Percentiles rank a stretch among this genome's conserved stretches.
Conservation (phyloP, 2,113 vertebrate genomes). For the Cryptomyrus ogoouensis region DNA sequence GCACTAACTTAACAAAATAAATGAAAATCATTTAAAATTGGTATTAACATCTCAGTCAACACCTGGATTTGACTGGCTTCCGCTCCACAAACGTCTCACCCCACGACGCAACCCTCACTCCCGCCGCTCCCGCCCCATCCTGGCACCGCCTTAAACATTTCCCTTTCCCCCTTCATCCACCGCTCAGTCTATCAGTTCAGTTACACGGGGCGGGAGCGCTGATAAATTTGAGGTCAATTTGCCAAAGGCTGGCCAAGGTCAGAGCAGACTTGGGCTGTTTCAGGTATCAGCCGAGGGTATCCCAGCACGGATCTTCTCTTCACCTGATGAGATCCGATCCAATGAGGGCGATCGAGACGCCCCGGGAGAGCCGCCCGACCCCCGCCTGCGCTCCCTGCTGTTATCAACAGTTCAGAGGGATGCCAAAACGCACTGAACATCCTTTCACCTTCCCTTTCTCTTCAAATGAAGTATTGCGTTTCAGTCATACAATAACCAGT, state of each 20-base stretch:
- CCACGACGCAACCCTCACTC: constrained; percentile 37
- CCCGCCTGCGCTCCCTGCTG: constrained; percentile 46
- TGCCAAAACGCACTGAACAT: constrained; percentile 41
- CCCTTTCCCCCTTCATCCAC: background rate
- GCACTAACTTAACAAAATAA: background rate
- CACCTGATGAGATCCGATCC: constrained; percentile 59
- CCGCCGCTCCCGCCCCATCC: constrained; percentile 36
- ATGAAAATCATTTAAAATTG: background rate
- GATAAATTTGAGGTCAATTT: constrained; percentile 54
- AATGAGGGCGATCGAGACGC: constrained; percentile 42
- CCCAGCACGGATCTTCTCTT: constrained; percentile 43
- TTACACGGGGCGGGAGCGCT: background rate
- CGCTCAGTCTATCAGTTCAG: background rate
- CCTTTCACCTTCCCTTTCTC: constrained; percentile 33
- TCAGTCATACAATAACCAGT: constrained; percentile 43
- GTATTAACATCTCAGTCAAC: background rate
- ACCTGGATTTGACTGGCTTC: background rate
- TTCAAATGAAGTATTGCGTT: constrained; percentile 44
- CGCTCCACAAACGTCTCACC: background rate
- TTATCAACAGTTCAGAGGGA: constrained; percentile 33
- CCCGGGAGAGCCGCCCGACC: constrained; percentile 29
- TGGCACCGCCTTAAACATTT: background rate
- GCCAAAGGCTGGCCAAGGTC: constrained; percentile 47
- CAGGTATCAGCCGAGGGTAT: constrained; percentile 47
- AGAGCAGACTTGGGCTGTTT: constrained; percentile 36